Evolutionary conservation across 2,797 vertebrate genomes (phyloP).

Genomic region (Kryptopterus vitreolus): DNA sequence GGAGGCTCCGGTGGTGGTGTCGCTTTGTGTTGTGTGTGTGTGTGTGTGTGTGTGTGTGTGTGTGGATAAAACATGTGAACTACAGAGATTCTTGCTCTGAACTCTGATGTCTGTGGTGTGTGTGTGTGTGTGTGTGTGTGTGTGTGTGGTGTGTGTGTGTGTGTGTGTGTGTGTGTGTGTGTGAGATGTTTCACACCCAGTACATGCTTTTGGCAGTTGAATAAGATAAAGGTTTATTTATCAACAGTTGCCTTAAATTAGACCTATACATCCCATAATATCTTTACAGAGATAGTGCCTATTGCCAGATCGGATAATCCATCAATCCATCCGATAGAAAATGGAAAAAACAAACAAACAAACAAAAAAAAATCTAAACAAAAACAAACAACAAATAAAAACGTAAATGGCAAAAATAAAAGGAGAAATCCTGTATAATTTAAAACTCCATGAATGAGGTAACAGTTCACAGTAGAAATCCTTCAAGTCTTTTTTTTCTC

Average conservation of each 20-base stretch:
- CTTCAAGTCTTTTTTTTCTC: slow-evolving; percentile 86
- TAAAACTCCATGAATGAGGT: slow-evolving; percentile 92
- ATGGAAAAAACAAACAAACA: slow-evolving; percentile 60
- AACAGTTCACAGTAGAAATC: slow-evolving; percentile 99
- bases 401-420: slow-evolving; percentile 55
- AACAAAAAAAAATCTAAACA: too few relatives aligned
- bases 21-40: slow-evolving; percentile 34
- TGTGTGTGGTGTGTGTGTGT: not conserved
- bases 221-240: slow-evolving; percentile 90
- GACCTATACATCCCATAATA: slow-evolving; percentile 91
- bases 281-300: slow-evolving; percentile 82
- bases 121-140: slow-evolving; percentile 12
- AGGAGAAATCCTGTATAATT: slow-evolving; percentile 80
- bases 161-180: not conserved
- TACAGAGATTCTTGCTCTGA: not conserved
- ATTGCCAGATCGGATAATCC: slow-evolving; percentile 76
- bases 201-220: slow-evolving; percentile 76
- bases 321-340: slow-evolving; percentile 70
- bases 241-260: slow-evolving; percentile 81
- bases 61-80: slow-evolving; percentile 12
- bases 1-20: slow-evolving; percentile 49
- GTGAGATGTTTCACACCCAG: slow-evolving; percentile 74
- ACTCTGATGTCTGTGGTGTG: not conserved
- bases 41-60: slow-evolving; percentile 10
- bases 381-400: too few relatives aligned